Evolutionary conservation across 2,113 vertebrate genomes (phyloP).

Genomic region (Oreochromis niloticus): DNA sequence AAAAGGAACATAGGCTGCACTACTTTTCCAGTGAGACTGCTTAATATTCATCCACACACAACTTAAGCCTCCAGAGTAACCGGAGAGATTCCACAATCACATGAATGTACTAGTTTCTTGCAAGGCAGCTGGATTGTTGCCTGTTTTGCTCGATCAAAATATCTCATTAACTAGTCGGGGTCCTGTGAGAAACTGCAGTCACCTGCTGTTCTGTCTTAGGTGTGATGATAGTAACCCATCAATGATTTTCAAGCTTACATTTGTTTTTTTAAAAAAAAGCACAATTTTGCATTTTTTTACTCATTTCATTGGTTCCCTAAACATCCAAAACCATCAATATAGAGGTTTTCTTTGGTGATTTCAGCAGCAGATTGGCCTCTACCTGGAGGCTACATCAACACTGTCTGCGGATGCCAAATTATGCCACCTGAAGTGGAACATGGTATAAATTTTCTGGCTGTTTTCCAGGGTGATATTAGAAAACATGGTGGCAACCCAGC

Average conservation of each 20-base stretch:
- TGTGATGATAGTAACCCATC: background rate
- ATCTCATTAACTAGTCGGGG: background rate
- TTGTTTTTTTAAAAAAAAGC: background rate
- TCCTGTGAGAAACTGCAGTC: background rate
- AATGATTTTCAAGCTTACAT: background rate
- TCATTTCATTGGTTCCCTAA: background rate
- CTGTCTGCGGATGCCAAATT: background rate
- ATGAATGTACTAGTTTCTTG: background rate
- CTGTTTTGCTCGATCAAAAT: background rate
- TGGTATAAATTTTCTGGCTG: background rate
- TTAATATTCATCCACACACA: background rate
- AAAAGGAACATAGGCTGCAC: background rate
- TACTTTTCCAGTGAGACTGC: background rate
- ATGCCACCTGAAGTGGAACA: background rate
- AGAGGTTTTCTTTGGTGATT: rapidly evolving
- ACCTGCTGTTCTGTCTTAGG: background rate
- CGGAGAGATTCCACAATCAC: background rate
- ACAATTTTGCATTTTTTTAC: background rate
- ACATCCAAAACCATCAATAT: background rate
- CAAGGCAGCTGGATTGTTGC: background rate
- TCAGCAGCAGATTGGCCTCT: background rate
- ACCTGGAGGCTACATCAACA: background rate
- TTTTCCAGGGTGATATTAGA: background rate
- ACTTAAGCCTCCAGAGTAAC: background rate
- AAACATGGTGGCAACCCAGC: background rate